A percentile compares a stretch with the other conserved stretches of the same genome.
These are phyloP conservation scores for Chitala chitala DNA, from an alignment of 2,113 vertebrate species.

Conservation along the genomic window DNA sequence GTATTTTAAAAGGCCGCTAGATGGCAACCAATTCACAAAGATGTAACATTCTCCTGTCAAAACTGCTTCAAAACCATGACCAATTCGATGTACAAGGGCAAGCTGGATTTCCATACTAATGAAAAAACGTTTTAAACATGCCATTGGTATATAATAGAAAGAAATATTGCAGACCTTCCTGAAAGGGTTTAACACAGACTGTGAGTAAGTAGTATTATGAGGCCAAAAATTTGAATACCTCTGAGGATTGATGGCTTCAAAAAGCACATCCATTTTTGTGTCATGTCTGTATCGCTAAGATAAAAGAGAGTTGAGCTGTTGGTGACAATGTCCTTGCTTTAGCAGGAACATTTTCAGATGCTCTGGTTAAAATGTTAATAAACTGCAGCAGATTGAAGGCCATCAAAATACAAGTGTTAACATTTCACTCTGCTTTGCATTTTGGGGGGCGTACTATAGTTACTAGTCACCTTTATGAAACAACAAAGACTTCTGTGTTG, in stretches of 20 bases:
- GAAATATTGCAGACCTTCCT: neutral
- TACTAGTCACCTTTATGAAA: too few relatives aligned
- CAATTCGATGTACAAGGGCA: neutral
- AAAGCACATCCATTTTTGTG: neutral
- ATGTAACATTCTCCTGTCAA: too few relatives aligned
- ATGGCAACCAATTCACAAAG: slow-evolving; percentile 15
- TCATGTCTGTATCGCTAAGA: neutral
- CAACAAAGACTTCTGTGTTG: too few relatives aligned
- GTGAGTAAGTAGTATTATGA: neutral
- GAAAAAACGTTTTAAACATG: too few relatives aligned
- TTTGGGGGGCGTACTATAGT: too few relatives aligned
- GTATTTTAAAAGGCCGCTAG: slow-evolving; percentile 23
- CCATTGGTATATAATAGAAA: too few relatives aligned
- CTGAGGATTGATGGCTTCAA: neutral
- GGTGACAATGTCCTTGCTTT: neutral
- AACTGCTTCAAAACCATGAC: neutral
- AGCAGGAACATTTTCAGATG: neutral
- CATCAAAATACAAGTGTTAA: neutral
- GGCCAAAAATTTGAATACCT: neutral
- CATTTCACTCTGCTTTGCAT: neutral
- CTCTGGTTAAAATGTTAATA: neutral
- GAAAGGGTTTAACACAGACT: neutral
- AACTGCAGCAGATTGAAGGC: neutral
- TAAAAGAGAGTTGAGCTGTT: too few relatives aligned
- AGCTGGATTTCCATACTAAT: neutral